phyloP scores from a whole-genome alignment of 64 coral and sea anemone species.

The Pachyseris speciosa region DNA sequence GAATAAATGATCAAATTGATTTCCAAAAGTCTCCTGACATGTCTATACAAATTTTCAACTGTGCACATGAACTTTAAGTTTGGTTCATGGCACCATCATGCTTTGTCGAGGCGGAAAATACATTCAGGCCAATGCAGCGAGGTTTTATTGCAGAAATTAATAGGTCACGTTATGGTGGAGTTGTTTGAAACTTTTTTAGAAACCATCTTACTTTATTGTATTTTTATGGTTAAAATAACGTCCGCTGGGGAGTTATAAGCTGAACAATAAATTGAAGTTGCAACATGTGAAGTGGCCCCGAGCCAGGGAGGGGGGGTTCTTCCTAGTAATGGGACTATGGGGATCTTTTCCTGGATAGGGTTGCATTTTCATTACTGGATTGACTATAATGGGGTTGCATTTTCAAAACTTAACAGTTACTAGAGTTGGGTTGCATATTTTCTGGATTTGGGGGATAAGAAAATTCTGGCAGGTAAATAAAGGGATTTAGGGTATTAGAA shows the following conservation, averaged over 20 bases:
- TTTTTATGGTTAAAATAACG: background rate
- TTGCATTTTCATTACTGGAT: background rate
- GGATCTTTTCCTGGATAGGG: background rate
- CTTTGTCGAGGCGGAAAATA: too few species aligned
- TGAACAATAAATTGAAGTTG: background rate
- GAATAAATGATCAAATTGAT: background rate
- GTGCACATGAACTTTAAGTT: too few species aligned
- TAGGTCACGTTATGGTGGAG: background rate
- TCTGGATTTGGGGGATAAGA: background rate
- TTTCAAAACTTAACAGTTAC: background rate
- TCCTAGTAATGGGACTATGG: background rate
- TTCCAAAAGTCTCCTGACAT: background rate
- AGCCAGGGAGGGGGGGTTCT: background rate
- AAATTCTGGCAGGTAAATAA: background rate
- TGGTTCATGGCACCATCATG: too few species aligned
- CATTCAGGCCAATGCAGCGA: too few species aligned
- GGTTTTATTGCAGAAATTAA: background rate
- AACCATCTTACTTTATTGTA: background rate
- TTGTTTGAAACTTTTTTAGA: background rate
- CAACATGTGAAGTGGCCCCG: background rate
- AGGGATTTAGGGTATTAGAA: background rate
- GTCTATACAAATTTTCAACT: background rate
- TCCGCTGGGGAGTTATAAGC: background rate
- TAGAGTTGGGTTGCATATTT: slow-evolving; percentile 1
- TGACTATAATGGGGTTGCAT: background rate